Evolutionary conservation across 2,113 vertebrate species (phyloP).

Genomic region (Montifringilla adamsi): DNA sequence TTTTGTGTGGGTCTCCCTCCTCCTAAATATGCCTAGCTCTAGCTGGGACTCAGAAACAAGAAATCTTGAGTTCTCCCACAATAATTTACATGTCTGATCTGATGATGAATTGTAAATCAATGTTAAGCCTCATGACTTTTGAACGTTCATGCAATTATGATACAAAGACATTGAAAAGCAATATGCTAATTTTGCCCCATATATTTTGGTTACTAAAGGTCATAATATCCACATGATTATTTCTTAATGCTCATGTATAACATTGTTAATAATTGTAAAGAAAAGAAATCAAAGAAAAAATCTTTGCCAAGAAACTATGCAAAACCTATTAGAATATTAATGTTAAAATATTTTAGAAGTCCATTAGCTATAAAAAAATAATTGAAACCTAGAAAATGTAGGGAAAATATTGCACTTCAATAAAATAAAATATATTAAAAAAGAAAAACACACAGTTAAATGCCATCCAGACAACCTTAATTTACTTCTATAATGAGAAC

Average conservation of each 20-base stretch:
- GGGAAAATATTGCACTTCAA: neutral
- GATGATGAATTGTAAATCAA: neutral
- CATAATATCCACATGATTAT: neutral
- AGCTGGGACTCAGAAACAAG: neutral
- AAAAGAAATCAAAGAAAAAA: constrained; percentile 2
- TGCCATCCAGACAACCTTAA: neutral
- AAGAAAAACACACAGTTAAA: neutral
- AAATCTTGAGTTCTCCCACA: neutral
- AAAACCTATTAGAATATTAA: neutral
- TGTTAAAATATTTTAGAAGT: constrained; percentile 15
- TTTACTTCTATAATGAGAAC: constrained; percentile 35
- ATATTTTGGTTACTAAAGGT: neutral
- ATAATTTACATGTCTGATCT: neutral
- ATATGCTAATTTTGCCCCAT: neutral
- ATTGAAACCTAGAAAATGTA: neutral
- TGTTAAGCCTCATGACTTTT: neutral
- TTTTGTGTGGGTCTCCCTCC: neutral
- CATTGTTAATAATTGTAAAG: neutral
- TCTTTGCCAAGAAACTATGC: neutral
- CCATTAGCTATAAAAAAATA: neutral
- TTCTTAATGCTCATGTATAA: neutral
- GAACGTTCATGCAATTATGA: neutral
- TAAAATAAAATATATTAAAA: constrained; percentile 3
- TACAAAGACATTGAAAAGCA: neutral
- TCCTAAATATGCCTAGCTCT: neutral